Evolutionary conservation across 2,797 vertebrate genomes (phyloP), one percentile per base, ranked within the genome.

Genomic region (Parauchenoglanis ngamensis): DNA sequence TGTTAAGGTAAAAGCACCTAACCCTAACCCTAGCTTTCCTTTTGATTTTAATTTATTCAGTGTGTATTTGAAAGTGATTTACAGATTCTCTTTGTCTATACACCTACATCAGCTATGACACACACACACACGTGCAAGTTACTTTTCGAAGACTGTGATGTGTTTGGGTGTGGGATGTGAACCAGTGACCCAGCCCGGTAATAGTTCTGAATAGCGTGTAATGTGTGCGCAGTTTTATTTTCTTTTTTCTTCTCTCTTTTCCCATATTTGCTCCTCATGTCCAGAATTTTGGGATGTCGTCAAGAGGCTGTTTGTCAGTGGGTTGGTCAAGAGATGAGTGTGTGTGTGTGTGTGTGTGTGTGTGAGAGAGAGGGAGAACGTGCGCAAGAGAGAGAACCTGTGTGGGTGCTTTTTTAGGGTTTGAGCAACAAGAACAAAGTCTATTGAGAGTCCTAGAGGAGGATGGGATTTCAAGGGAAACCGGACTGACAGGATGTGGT

Each of bases 1-100:
- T 0, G 98, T 99, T 92, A 99, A 99, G 96, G 98, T 99, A 96
- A 90, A 94, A 73, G 13, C 65, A n/a, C n/a, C n/a, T n/a, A n/a
- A n/a, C n/a, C n/a, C n/a, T n/a, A n/a, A n/a, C n/a, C n/a, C 13
- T 28, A 65, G 52, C n/a, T 35, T 44, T 73, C 54, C 46, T 25
- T 49, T 56, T 67, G 15, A 40, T 85, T 21, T 28, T 21, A 13
- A 13, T 31, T 83, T 73, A 31, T 28, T 80, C 57, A 67, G 13
- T 46, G 46, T 81, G 40, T 85, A 3, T 68, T 19, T 88, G 65
- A 70, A 25, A 88, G 75, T 63, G n/a, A 56, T 63, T 8, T 59
- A 85, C 40, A 80, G 75, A 81, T 81, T 61, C 83, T 89, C 85
- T 87, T 85, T 88, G 81, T 87, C 6, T 2, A 0, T 92, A 61